A percentile compares a stretch with the other conserved stretches of the same genome.
These are phyloP conservation scores for Scaptomyza parva DNA, from an alignment of 2,888 invertebrate species.

Conservation along the genomic window DNA sequence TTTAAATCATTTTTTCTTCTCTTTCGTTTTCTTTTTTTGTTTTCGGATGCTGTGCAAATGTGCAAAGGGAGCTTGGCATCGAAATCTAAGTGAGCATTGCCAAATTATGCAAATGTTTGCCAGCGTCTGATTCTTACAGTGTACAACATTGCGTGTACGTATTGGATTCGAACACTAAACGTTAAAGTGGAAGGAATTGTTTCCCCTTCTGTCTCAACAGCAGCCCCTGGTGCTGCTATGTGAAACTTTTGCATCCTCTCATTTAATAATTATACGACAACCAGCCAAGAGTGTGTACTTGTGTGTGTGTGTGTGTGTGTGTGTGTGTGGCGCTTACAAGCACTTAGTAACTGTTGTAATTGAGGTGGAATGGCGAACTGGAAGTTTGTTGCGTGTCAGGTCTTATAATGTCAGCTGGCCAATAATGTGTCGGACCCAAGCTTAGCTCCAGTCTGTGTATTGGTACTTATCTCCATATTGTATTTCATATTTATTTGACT, in stretches of 20 bases:
- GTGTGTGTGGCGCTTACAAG: not conserved
- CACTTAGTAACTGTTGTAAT: conserved; percentile 24
- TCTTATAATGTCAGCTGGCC: conserved; percentile 18
- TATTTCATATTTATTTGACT: conserved; percentile 3
- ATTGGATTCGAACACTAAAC: conserved; percentile 57
- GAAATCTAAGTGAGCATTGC: conserved; percentile 66
- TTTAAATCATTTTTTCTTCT: conserved; percentile 19
- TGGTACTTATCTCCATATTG: not conserved
- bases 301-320: not conserved
- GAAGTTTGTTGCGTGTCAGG: conserved; percentile 4
- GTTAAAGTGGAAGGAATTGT: not conserved
- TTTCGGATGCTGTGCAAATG: conserved; percentile 39
- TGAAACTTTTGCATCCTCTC: conserved; percentile 28
- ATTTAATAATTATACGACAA: conserved; percentile 29
- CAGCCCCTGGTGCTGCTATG: conserved; percentile 26
- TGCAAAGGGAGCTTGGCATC: conserved; percentile 39
- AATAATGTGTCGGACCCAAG: conserved; percentile 32
- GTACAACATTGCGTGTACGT: conserved; percentile 66
- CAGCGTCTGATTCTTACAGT: conserved; percentile 28
- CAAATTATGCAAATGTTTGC: conserved; percentile 75
- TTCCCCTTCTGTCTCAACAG: not conserved
- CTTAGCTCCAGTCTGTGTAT: conserved; percentile 4
- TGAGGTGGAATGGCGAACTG: not conserved
- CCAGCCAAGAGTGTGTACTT: not conserved
- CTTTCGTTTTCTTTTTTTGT: not conserved